These are phyloP conservation scores for Caradrina clavipalpis DNA, from an alignment of 2,888 invertebrate genomes.

Conservation along the genomic window DNA sequence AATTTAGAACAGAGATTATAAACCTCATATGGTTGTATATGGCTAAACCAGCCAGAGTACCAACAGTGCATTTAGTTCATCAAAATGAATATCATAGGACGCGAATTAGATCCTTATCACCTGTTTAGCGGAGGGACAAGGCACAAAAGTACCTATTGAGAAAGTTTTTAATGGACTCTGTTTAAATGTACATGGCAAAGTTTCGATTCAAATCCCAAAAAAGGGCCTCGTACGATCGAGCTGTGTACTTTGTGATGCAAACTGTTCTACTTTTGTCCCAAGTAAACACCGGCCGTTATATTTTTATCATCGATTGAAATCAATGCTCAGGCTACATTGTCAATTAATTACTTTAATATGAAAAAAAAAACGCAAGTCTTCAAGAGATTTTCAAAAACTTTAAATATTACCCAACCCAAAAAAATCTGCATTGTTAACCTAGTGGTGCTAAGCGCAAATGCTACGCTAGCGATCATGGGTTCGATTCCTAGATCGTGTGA, in stretches of 20 bases:
- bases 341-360: conserved; percentile 30
- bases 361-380: too few relatives aligned
- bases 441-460: too few relatives aligned
- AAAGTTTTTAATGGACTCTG: conserved; percentile 68
- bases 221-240: conserved; percentile 62
- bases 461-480: too few relatives aligned
- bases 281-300: conserved; percentile 52
- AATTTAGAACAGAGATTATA: too few relatives aligned
- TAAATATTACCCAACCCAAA: too few relatives aligned
- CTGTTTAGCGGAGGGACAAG: conserved; percentile 24
- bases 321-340: conserved; percentile 10
- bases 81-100: conserved; percentile 33
- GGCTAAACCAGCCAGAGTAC: too few relatives aligned
- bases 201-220: conserved; percentile 69
- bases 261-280: conserved; percentile 57
- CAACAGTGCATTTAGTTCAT: background rate
- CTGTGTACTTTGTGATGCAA: conserved; percentile 59
- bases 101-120: conserved; percentile 28
- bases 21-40: too few relatives aligned
- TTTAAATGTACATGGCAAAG: conserved; percentile 65
- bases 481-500: too few relatives aligned
- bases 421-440: too few relatives aligned
- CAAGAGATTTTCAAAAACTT: too few relatives aligned
- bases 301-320: conserved; percentile 41
- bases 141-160: conserved; percentile 50